Conservation (phyloP, 2,797 vertebrate species). For the Petrocephalus sullivani region DNA sequence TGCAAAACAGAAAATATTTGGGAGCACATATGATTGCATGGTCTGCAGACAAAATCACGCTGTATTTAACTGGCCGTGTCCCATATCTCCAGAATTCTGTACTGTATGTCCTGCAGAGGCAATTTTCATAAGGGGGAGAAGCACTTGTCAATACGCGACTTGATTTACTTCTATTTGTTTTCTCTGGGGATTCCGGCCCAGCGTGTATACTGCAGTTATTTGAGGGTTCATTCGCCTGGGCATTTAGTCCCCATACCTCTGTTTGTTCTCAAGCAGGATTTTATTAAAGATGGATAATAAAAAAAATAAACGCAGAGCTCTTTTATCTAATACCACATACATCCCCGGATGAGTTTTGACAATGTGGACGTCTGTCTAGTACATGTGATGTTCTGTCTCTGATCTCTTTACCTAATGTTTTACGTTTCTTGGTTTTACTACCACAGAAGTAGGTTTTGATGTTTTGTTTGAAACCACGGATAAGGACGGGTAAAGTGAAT, state of each 20-base stretch:
- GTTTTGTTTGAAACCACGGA: neutral
- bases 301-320: constrained; percentile 36
- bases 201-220: constrained; percentile 50
- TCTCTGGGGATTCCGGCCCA: constrained; percentile 42
- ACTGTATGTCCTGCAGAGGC: constrained; percentile 28
- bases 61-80: neutral
- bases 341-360: constrained; percentile 53
- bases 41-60: neutral
- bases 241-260: constrained; percentile 41
- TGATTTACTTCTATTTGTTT: constrained; percentile 43
- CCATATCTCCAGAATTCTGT: constrained; percentile 25
- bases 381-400: constrained; percentile 42
- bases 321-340: constrained; percentile 34
- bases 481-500: neutral
- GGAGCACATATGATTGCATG: neutral
- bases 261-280: constrained; percentile 43
- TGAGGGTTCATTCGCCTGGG: constrained; percentile 47
- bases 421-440: neutral
- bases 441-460: neutral
- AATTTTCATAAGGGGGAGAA: constrained; percentile 34
- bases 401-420: constrained; percentile 20
- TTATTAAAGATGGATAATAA: constrained; percentile 52
- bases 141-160: constrained; percentile 36
- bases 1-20: neutral
- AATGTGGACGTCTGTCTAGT: constrained; percentile 49